Percentiles rank a stretch among this genome's conserved stretches.
Evolutionary conservation across 64 coral and sea anemone genomes (phyloP).

Genomic region (Catalaphyllia jardinei): DNA sequence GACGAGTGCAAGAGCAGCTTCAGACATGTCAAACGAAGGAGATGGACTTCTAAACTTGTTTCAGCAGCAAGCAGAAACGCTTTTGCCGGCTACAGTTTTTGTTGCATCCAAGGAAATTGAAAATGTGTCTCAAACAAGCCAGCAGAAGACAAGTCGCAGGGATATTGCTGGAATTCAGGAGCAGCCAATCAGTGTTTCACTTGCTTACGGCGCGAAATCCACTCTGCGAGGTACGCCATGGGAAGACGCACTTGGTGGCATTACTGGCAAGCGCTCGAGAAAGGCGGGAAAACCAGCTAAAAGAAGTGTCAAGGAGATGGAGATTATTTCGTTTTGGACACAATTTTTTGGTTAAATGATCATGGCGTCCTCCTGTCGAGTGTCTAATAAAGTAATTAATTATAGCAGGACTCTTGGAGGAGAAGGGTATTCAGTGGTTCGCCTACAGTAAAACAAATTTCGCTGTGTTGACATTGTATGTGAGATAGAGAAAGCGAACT

Average conservation of each 20-base stretch:
- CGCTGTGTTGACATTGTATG: no score
- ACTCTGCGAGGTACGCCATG: slow-evolving; percentile 17
- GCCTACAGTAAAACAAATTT: no score
- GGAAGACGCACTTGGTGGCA: not conserved
- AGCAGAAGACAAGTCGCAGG: not conserved
- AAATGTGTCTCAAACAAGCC: not conserved
- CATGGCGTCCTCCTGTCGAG: not conserved
- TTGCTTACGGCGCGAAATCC: not conserved
- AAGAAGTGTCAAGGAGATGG: not conserved
- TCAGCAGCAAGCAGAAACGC: not conserved
- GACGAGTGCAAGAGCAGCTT: not conserved
- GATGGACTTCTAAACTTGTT: not conserved
- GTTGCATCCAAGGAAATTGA: not conserved
- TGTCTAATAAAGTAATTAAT: not conserved
- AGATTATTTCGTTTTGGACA: not conserved
- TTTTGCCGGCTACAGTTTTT: not conserved
- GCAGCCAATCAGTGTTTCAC: not conserved
- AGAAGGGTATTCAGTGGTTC: not conserved
- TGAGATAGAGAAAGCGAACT: no score
- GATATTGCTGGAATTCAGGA: not conserved
- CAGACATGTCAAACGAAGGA: not conserved
- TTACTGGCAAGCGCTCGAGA: not conserved
- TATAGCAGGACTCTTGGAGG: not conserved
- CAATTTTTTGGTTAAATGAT: slow-evolving; percentile 6
- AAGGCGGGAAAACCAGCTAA: not conserved